phyloP scores from a whole-genome alignment of 2,797 vertebrate genomes.

The Amazonetta brasiliensis region DNA sequence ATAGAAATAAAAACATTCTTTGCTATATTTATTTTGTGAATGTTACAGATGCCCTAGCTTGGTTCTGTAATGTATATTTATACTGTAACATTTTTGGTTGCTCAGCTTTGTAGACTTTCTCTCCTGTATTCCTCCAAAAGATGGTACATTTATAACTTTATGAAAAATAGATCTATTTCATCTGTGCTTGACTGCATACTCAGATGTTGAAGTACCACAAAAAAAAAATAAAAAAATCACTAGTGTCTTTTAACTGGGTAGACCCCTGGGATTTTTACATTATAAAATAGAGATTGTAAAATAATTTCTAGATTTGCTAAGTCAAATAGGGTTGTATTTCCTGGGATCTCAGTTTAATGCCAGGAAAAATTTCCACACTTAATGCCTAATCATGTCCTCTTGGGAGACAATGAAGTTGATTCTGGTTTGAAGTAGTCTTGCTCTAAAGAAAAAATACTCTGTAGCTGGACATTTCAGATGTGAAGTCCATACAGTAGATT shows the following conservation, averaged over 20 bases:
- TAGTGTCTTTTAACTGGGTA: not conserved
- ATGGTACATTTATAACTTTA: not conserved
- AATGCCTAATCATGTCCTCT: not conserved
- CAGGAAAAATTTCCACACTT: not conserved
- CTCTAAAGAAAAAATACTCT: not conserved
- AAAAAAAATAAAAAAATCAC: not conserved
- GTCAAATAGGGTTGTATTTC: not conserved
- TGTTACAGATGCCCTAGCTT: not conserved
- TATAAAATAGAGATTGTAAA: not conserved
- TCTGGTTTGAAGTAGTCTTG: not conserved
- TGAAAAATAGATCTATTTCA: not conserved
- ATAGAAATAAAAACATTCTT: not conserved
- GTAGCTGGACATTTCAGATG: not conserved
- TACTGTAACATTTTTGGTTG: not conserved
- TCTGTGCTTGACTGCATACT: not conserved
- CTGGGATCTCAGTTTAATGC: not conserved
- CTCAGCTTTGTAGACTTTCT: not conserved
- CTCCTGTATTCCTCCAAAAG: not conserved
- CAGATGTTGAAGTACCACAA: not conserved
- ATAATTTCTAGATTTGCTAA: not conserved
- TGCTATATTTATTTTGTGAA: not conserved
- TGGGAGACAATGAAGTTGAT: not conserved
- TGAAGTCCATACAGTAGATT: not conserved
- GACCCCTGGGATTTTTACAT: not conserved
- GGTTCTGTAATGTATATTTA: not conserved